Conservation (phyloP, 2,797 vertebrate species). For the Danio kyathit region DNA sequence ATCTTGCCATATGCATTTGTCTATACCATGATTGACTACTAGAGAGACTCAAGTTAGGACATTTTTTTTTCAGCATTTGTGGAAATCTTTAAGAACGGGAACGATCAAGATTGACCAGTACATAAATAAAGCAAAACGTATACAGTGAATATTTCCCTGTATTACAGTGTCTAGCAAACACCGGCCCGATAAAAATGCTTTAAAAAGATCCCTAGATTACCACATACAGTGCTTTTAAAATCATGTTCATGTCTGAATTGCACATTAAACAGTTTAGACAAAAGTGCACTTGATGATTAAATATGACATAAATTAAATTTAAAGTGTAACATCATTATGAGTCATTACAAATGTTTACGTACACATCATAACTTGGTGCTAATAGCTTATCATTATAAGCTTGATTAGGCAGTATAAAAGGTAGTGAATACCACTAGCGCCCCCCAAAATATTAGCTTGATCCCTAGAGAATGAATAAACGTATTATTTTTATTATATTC, state of each 20-base stretch:
- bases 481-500: no score
- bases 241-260: neutral
- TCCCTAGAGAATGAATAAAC: neutral
- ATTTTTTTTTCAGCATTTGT: slow-evolving; percentile 13
- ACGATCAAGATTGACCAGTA: neutral
- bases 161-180: neutral
- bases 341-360: neutral
- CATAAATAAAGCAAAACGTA: neutral
- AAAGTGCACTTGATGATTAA: slow-evolving; percentile 51
- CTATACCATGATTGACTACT: neutral
- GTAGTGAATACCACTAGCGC: neutral
- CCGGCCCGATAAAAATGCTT: neutral
- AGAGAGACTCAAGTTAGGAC: neutral
- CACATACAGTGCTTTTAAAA: neutral
- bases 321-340: neutral
- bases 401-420: neutral
- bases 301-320: neutral
- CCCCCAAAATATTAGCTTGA: neutral
- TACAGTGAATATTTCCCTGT: neutral
- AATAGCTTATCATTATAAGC: neutral
- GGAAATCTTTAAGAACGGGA: neutral
- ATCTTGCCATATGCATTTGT: no score
- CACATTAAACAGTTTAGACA: slow-evolving; percentile 15
- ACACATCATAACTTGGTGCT: slow-evolving; percentile 1
- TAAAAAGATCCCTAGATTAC: neutral